Conservation (phyloP, 2,888 invertebrate species). For the Euplagia quadripunctaria region DNA sequence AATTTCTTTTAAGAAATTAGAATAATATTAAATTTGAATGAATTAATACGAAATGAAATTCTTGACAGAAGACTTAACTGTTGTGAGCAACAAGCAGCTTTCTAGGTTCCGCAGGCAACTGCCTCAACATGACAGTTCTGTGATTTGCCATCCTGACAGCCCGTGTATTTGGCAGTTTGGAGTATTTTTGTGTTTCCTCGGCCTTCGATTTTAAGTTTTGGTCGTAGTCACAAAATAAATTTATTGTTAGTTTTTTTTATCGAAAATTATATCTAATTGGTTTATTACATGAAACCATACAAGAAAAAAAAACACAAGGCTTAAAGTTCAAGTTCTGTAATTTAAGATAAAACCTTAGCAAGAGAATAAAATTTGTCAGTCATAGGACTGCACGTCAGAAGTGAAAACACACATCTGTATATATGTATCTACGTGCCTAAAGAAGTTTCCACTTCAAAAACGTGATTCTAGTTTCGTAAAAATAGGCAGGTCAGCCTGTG, state of each 20-base stretch:
- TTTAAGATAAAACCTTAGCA: neutral
- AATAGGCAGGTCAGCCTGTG: neutral
- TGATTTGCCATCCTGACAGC: too few relatives aligned
- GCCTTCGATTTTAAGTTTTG: neutral
- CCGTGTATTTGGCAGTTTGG: too few relatives aligned
- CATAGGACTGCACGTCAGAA: too few relatives aligned
- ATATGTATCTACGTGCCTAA: too few relatives aligned
- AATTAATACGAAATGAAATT: too few relatives aligned
- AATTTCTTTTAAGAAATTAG: too few relatives aligned
- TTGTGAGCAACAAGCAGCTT: too few relatives aligned
- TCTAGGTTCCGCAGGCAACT: too few relatives aligned
- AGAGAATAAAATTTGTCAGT: slow-evolving; percentile 4
- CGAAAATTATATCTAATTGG: neutral
- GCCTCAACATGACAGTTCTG: too few relatives aligned
- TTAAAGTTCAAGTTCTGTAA: neutral
- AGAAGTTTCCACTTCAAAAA: slow-evolving; percentile 25
- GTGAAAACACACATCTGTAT: too few relatives aligned
- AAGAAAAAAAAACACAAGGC: neutral
- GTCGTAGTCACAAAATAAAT: neutral
- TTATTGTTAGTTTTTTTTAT: neutral
- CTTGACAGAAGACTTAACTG: too few relatives aligned
- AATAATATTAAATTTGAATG: too few relatives aligned
- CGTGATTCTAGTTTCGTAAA: slow-evolving; percentile 33
- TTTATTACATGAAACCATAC: neutral
- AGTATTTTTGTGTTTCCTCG: neutral